phyloP scores from a whole-genome alignment of 2,888 invertebrate genomes.

The Cheilosia grossa region DNA sequence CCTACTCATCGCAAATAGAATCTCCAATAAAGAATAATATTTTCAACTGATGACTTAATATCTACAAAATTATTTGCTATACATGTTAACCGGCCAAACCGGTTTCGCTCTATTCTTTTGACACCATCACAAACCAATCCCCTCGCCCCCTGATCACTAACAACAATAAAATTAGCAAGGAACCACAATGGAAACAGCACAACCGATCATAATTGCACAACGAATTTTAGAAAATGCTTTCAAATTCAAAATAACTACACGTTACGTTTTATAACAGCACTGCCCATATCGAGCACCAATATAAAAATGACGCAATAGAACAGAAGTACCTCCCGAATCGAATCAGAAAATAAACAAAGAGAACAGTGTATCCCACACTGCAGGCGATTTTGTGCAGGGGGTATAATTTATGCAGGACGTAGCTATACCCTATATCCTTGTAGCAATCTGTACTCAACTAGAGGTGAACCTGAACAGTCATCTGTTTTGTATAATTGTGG shows the following conservation, averaged over 20 bases:
- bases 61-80: not conserved
- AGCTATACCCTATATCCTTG: constrained; percentile 10
- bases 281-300: constrained; percentile 19
- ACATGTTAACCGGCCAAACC: constrained; percentile 13
- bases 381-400: not conserved
- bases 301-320: constrained; percentile 46
- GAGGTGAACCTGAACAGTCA: not conserved
- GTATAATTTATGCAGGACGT: not conserved
- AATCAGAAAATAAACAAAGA: constrained; percentile 37
- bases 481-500: constrained; percentile 20
- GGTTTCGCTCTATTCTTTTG: constrained; percentile 15
- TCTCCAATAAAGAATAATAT: not conserved
- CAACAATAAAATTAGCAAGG: not conserved
- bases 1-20: not conserved
- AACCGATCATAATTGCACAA: not conserved
- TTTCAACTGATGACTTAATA: constrained; percentile 7
- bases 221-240: not conserved
- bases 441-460: constrained; percentile 13
- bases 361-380: constrained; percentile 3
- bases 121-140: not conserved
- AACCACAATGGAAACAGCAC: too few species aligned
- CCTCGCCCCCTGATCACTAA: not conserved
- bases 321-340: constrained; percentile 27
- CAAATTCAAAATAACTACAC: constrained; percentile 12
- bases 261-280: constrained; percentile 30